Conservation (phyloP, 2,797 vertebrate species). For the Pipistrellus nathusii region DNA sequence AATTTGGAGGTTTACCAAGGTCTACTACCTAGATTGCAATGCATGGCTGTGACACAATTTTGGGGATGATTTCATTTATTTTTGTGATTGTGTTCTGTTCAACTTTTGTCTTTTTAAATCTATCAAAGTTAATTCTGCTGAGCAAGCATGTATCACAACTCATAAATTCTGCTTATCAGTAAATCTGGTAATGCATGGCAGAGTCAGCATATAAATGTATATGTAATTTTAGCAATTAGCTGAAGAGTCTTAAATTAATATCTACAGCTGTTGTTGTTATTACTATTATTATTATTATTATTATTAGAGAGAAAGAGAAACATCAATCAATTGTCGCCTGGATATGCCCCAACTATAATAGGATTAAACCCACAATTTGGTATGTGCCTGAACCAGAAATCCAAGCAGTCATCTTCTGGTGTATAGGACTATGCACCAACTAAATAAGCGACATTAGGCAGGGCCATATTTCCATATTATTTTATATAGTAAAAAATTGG, state of each 20-base stretch:
- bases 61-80: not conserved
- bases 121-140: not conserved
- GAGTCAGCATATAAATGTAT: no score
- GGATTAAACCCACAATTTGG: not conserved
- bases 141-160: not conserved
- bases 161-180: not conserved
- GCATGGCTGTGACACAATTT: not conserved
- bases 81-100: not conserved
- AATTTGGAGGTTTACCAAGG: not conserved
- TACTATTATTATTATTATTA: no score
- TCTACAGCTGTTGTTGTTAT: not conserved
- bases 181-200: not conserved
- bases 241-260: not conserved
- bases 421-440: not conserved
- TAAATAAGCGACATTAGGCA: not conserved
- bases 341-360: not conserved
- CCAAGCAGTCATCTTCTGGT: not conserved
- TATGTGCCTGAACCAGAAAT: not conserved
- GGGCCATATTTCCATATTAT: not conserved
- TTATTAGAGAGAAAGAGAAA: not conserved
- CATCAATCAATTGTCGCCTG: not conserved
- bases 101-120: not conserved
- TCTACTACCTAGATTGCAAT: not conserved
- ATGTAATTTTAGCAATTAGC: not conserved
- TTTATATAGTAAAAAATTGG: not conserved